These are phyloP conservation scores for Dinocampus coccinellae DNA, from an alignment of 2,888 invertebrate genomes.

Conservation along the genomic window DNA sequence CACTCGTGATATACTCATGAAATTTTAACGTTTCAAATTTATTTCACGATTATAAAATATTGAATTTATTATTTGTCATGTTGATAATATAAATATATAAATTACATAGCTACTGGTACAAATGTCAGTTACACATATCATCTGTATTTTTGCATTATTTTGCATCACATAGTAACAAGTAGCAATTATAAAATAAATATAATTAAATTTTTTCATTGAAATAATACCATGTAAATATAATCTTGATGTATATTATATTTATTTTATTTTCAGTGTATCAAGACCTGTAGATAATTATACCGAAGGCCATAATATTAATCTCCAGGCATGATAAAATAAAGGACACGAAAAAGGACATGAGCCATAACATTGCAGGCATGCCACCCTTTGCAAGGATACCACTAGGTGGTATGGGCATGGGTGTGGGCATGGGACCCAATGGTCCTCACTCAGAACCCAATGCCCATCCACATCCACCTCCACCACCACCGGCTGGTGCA, in stretches of 20 bases:
- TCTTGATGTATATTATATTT: not conserved
- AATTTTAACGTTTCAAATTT: not conserved
- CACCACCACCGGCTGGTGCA: conserved; percentile 82
- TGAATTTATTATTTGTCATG: not conserved
- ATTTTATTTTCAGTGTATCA: conserved; percentile 44
- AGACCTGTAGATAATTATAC: conserved; percentile 45
- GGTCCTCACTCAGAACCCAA: conserved; percentile 82
- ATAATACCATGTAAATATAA: not conserved
- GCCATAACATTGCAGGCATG: conserved; percentile 86
- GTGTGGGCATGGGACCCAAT: conserved; percentile 67
- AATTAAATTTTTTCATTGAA: too few relatives aligned
- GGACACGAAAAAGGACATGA: conserved; percentile 73
- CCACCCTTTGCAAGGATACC: conserved; percentile 82
- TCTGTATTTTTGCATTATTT: not conserved
- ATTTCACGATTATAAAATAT: not conserved
- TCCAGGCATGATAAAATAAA: conserved; percentile 66
- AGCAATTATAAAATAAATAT: too few relatives aligned
- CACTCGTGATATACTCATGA: not conserved
- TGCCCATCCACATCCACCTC: conserved; percentile 76
- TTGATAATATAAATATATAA: conserved; percentile 9
- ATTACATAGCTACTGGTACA: not conserved
- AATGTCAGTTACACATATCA: not conserved
- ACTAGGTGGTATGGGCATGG: conserved; percentile 77
- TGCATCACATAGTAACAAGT: not conserved
- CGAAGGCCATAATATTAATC: conserved; percentile 57